Conservation (phyloP, 1,140 invertebrate species). For the Charaxes varanes region DNA sequence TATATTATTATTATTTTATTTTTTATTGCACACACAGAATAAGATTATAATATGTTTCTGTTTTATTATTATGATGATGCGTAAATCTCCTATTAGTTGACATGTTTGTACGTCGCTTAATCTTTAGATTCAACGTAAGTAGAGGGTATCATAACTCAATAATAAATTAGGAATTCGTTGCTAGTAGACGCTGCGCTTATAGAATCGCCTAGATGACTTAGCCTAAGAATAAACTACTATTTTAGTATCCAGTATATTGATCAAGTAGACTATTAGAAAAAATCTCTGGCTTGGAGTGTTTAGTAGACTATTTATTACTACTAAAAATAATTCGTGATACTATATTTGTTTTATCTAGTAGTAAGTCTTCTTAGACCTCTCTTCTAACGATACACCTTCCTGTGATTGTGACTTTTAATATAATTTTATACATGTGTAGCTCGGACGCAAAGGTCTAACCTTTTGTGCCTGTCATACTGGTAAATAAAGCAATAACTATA, state of each 20-base stretch:
- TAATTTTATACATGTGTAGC: slow-evolving; percentile 65
- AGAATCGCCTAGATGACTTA: slow-evolving; percentile 31
- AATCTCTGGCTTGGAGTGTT: slow-evolving; percentile 18
- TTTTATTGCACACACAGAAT: no score
- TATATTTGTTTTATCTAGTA: slow-evolving; percentile 17
- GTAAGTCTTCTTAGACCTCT: slow-evolving; percentile 47
- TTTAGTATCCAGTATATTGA: slow-evolving; percentile 10
- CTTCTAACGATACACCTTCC: slow-evolving; percentile 42
- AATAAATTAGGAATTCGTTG: slow-evolving; percentile 20
- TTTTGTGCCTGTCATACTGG: slow-evolving; percentile 56
- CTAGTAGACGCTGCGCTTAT: slow-evolving; percentile 27
- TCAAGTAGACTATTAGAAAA: slow-evolving; percentile 17
- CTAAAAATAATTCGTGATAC: slow-evolving; percentile 18
- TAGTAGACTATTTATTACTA: slow-evolving; percentile 12
- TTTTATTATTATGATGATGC: no score
- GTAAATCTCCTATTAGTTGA: no score
- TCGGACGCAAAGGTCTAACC: slow-evolving; percentile 54
- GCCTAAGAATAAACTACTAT: slow-evolving; percentile 26
- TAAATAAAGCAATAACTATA: slow-evolving; percentile 67
- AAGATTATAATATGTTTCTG: no score
- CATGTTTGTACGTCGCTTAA: slow-evolving; percentile 35
- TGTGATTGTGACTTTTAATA: slow-evolving; percentile 66
- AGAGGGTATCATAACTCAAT: slow-evolving; percentile 16
- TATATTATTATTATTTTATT: no score
- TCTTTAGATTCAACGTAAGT: slow-evolving; percentile 17